A percentile compares a stretch with the other conserved stretches of the same genome.
Evolutionary conservation across 2,113 vertebrate species (phyloP).

Genomic region (Mystacornis crossleyi): DNA sequence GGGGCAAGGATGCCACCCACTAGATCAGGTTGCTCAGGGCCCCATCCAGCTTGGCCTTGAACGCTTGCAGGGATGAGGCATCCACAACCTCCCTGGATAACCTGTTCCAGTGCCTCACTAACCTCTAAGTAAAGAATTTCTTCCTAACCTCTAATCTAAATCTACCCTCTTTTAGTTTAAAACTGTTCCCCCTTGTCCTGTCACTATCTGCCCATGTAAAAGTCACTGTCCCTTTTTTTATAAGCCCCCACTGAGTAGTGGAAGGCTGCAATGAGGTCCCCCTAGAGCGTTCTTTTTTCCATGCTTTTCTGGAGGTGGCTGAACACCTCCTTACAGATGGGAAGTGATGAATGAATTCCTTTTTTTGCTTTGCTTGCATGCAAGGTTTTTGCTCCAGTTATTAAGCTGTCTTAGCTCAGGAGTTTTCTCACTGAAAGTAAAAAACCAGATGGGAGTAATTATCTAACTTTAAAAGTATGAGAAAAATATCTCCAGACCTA

Average conservation of each 20-base stretch:
- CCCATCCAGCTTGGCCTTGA: background rate
- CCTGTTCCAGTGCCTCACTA: background rate
- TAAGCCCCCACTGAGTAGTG: background rate
- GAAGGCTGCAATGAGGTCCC: background rate
- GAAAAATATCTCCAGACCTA: background rate
- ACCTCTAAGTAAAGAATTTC: background rate
- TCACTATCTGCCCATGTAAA: background rate
- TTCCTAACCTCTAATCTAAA: background rate
- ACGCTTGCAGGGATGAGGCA: too few relatives aligned
- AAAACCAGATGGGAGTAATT: background rate
- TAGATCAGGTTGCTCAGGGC: too few relatives aligned
- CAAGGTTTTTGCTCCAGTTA: background rate
- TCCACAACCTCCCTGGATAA: background rate
- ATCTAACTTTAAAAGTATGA: background rate
- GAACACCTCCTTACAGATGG: background rate
- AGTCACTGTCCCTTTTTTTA: background rate
- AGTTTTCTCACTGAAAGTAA: background rate
- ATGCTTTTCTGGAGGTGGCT: background rate
- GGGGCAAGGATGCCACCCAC: background rate
- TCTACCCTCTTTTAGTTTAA: background rate
- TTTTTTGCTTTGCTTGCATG: background rate
- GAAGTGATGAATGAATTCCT: background rate
- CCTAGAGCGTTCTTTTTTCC: background rate
- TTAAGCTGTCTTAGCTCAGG: background rate
- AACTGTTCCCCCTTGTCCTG: accelerated